Percentiles rank a stretch among this genome's conserved stretches.
Conservation (phyloP, 2,113 vertebrate species). For the chimpanzee (Pan troglodytes) region DNA sequence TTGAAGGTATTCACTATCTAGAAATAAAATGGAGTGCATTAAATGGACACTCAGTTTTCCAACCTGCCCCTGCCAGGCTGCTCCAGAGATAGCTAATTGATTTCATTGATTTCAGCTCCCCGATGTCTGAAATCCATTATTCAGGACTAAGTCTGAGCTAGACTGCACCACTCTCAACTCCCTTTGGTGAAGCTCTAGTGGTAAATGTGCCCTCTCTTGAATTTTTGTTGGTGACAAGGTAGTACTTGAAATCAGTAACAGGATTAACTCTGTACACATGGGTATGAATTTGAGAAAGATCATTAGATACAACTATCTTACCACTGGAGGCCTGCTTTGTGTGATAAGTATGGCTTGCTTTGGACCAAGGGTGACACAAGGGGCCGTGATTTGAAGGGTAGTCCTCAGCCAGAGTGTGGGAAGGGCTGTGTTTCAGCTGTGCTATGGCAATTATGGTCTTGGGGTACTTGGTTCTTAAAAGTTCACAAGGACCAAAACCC, state of each 20-base stretch:
- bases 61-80: background rate
- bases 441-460: background rate
- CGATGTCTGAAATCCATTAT: background rate
- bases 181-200: background rate
- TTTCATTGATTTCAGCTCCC: background rate
- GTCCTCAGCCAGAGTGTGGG: background rate
- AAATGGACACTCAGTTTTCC: background rate
- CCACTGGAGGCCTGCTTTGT: background rate
- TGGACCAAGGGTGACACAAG: background rate
- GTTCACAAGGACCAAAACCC: background rate
- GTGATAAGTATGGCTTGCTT: background rate
- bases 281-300: background rate
- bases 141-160: background rate
- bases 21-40: background rate
- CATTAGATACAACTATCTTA: background rate
- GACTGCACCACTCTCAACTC: fast-evolving
- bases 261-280: background rate
- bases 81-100: background rate
- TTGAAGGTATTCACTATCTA: background rate
- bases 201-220: background rate
- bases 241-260: background rate
- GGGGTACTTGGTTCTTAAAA: background rate
- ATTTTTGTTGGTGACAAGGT: background rate
- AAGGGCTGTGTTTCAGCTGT: background rate
- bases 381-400: background rate